These are phyloP conservation scores for Oxyura jamaicensis DNA, from an alignment of 2,113 vertebrate genomes.

Conservation along the genomic window DNA sequence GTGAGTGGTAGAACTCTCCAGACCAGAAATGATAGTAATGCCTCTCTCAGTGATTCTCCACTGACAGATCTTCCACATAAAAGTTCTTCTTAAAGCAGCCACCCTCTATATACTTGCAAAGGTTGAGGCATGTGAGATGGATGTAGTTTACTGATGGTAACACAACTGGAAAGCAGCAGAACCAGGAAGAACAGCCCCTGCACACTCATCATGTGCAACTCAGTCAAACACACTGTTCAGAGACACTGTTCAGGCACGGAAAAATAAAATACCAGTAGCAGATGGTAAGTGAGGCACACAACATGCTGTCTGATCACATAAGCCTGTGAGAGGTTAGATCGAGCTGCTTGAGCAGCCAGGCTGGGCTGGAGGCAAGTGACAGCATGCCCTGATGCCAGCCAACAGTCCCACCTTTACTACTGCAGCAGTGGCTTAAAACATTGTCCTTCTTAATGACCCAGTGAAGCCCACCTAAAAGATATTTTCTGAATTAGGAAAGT, in stretches of 20 bases:
- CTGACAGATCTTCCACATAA: not conserved
- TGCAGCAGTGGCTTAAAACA: not conserved
- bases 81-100: not conserved
- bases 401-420: not conserved
- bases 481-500: not conserved
- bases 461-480: not conserved
- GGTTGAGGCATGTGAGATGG: not conserved
- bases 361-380: not conserved
- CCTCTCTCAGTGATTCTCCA: not conserved
- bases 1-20: not conserved
- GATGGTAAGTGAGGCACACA: not conserved
- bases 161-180: not conserved
- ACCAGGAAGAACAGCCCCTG: not conserved
- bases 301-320: not conserved
- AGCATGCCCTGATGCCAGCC: not conserved
- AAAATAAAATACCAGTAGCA: not conserved
- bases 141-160: not conserved
- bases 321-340: not conserved
- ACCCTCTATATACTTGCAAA: not conserved
- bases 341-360: not conserved
- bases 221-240: not conserved
- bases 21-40: not conserved
- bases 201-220: not conserved
- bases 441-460: not conserved
- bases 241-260: not conserved